Conservation (phyloP, 2,888 invertebrate species). For the Oegoconia quadripuncta region DNA sequence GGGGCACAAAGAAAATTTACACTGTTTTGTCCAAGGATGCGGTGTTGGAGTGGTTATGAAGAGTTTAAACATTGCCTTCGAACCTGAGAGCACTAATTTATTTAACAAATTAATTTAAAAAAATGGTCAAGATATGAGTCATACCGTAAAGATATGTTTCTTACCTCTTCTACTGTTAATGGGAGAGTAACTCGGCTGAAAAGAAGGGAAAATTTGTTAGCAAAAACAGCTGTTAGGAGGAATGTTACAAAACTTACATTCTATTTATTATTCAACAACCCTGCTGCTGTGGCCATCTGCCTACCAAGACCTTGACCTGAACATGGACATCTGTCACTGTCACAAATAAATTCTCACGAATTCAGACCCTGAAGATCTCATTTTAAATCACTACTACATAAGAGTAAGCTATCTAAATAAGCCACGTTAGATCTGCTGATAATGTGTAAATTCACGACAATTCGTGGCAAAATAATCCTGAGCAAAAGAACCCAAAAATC, state of each 20-base stretch:
- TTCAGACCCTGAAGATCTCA: slow-evolving; percentile 6
- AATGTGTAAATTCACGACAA: slow-evolving; percentile 33
- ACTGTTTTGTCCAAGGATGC: too few relatives aligned
- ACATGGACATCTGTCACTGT: slow-evolving; percentile 58
- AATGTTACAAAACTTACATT: background rate
- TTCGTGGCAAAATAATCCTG: slow-evolving; percentile 36
- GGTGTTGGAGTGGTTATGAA: too few relatives aligned
- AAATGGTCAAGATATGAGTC: too few relatives aligned
- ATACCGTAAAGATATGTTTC: too few relatives aligned
- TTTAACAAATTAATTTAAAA: too few relatives aligned
- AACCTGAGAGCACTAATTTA: too few relatives aligned
- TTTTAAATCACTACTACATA: background rate
- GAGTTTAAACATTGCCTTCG: too few relatives aligned
- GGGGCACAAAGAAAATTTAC: too few relatives aligned
- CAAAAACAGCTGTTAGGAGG: slow-evolving; percentile 2
- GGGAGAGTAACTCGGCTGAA: slow-evolving; percentile 97
- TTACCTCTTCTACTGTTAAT: slow-evolving; percentile 97
- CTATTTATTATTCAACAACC: slow-evolving; percentile 5
- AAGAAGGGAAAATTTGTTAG: slow-evolving; percentile 45
- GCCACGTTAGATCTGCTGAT: slow-evolving; percentile 32
- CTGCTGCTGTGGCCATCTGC: slow-evolving; percentile 39
- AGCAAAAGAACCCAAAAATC: slow-evolving; percentile 54
- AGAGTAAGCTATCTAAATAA: background rate
- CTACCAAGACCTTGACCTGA: slow-evolving; percentile 50
- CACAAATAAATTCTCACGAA: slow-evolving; percentile 20